Evolutionary conservation across 2,113 vertebrate species (phyloP).

Genomic region (Theropithecus gelada): DNA sequence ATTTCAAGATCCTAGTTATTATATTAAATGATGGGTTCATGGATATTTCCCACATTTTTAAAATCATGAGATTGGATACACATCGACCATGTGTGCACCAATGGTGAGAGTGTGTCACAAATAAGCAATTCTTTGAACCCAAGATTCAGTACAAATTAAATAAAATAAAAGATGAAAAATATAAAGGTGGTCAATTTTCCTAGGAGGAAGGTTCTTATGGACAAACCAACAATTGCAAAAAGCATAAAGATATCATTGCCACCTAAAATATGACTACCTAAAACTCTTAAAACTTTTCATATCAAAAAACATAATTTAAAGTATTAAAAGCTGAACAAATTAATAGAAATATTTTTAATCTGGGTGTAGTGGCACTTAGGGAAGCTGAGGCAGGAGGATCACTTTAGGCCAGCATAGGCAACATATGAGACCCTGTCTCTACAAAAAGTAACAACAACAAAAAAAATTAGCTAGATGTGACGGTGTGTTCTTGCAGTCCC

Average conservation of each 20-base stretch:
- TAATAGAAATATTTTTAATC: slow-evolving; percentile 6
- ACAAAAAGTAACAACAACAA: no score
- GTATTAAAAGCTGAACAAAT: background rate
- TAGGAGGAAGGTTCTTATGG: background rate
- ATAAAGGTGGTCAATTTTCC: background rate
- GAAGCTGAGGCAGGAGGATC: no score
- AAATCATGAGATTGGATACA: background rate
- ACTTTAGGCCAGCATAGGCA: no score
- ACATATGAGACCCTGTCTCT: no score
- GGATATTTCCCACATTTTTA: background rate
- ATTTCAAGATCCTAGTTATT: background rate
- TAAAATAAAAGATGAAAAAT: background rate
- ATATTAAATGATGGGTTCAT: no score
- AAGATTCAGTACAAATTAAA: background rate
- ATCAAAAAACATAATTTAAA: background rate
- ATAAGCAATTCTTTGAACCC: background rate
- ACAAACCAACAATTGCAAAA: background rate
- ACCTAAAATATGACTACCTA: background rate
- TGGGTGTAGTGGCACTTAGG: no score
- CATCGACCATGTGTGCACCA: background rate
- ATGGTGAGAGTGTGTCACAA: background rate
- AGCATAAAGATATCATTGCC: background rate
- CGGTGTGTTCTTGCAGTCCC: no score
- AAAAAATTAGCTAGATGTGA: no score
- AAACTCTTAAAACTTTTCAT: background rate